Evolutionary conservation across 1,140 invertebrate species (phyloP).

Genomic region (Drosophila jambulina): DNA sequence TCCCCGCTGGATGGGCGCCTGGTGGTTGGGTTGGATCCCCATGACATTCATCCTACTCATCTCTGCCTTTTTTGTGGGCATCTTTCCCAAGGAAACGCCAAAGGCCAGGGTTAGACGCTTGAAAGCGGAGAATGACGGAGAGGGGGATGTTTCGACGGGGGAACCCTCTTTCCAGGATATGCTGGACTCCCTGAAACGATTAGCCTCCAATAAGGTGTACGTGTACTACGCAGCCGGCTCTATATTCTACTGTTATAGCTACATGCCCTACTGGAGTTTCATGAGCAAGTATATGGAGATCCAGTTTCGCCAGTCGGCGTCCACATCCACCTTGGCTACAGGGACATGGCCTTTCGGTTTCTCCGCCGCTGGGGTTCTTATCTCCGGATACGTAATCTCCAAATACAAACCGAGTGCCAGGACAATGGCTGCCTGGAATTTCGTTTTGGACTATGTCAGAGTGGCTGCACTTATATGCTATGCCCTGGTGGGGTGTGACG

Average conservation of each 20-base stretch:
- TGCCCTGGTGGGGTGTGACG: constrained; percentile 89
- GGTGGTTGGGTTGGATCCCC: constrained; percentile 93
- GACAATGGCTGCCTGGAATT: constrained; percentile 90
- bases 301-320: constrained; percentile 90
- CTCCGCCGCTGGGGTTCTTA: constrained; percentile 89
- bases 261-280: constrained; percentile 91
- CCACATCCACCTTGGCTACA: constrained; percentile 88
- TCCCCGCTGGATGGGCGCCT: constrained; percentile 91
- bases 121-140: not conserved
- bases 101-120: constrained; percentile 63
- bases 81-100: constrained; percentile 89
- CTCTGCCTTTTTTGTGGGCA: constrained; percentile 87
- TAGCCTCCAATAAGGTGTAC: constrained; percentile 87
- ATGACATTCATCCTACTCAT: constrained; percentile 88
- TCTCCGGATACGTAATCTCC: constrained; percentile 89
- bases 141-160: not conserved
- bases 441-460: constrained; percentile 88
- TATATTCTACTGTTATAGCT: constrained; percentile 89
- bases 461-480: constrained; percentile 88
- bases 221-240: constrained; percentile 87
- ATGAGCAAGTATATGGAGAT: constrained; percentile 92
- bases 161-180: constrained; percentile 60
- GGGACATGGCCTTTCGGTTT: constrained; percentile 89
- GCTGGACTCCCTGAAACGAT: constrained; percentile 49
- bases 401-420: constrained; percentile 89